phyloP scores from a whole-genome alignment of 2,113 vertebrate species.

The Tympanuchus pallidicinctus region DNA sequence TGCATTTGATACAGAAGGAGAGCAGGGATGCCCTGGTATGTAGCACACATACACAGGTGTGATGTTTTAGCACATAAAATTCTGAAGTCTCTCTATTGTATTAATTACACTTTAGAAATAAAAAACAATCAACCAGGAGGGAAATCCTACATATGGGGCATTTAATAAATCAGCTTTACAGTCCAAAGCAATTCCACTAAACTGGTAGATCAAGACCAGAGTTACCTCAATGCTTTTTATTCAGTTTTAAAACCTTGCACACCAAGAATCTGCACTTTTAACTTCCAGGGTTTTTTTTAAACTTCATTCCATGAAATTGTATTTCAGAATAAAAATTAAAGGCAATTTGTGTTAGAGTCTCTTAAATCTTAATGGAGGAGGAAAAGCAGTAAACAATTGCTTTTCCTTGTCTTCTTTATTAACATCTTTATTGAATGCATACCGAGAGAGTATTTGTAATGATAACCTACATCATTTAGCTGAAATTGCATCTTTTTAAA shows the following conservation, averaged over 20 bases:
- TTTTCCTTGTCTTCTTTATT: too few relatives aligned
- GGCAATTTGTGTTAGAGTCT: neutral
- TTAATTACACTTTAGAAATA: neutral
- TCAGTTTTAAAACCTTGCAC: neutral
- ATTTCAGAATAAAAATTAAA: neutral
- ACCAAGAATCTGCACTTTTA: neutral
- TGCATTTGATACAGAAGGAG: neutral
- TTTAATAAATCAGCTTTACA: neutral
- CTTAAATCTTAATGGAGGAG: too few relatives aligned
- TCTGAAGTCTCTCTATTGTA: neutral
- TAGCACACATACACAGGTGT: neutral
- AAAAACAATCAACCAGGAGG: neutral
- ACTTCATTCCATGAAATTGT: neutral
- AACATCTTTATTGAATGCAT: too few relatives aligned
- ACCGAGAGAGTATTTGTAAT: too few relatives aligned
- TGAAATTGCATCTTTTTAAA: too few relatives aligned
- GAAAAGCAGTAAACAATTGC: too few relatives aligned
- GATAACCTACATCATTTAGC: too few relatives aligned
- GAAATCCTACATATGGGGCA: neutral
- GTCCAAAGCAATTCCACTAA: neutral
- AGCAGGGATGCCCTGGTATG: neutral
- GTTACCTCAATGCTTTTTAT: neutral
- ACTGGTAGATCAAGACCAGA: neutral
- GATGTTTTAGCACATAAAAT: neutral
- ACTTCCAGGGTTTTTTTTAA: neutral